Conservation (phyloP, 2,888 invertebrate species). For the Glyphotaelius pellucidus region DNA sequence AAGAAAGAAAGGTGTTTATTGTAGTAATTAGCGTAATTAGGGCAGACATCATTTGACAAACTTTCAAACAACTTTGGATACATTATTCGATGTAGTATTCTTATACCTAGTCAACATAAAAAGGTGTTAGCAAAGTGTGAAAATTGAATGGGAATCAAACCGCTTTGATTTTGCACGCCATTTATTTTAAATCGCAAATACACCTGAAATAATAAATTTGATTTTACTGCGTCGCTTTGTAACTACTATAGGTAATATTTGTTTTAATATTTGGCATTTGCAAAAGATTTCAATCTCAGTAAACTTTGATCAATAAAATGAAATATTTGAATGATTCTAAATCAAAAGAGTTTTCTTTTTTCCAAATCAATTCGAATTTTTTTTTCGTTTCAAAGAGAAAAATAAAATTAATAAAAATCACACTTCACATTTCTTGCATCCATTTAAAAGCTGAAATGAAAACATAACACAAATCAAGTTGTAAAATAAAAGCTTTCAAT, state of each 20-base stretch:
- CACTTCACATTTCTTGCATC: background rate
- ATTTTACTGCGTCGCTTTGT: too few relatives aligned
- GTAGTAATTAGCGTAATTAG: too few relatives aligned
- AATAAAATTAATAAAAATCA: background rate
- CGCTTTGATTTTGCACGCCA: conserved; percentile 24
- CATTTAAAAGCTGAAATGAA: background rate
- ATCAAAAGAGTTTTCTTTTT: background rate
- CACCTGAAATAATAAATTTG: background rate
- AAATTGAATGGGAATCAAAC: conserved; percentile 13
- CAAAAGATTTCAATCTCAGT: background rate
- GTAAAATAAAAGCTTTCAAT: background rate
- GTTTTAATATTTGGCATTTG: background rate
- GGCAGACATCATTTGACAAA: too few relatives aligned
- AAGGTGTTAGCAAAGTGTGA: background rate
- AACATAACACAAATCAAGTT: background rate
- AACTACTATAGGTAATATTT: background rate
- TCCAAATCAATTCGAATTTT: background rate
- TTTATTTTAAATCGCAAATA: conserved; percentile 4
- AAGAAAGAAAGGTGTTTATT: too few relatives aligned
- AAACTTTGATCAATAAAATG: background rate
- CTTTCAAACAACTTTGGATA: background rate
- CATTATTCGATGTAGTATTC: background rate
- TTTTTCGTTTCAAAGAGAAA: background rate
- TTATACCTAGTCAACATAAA: background rate
- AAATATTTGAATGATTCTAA: background rate